Base-by-base conservation (phyloP, 2,113 vertebrate genomes). In the Lamprotornis superbus region DNA sequence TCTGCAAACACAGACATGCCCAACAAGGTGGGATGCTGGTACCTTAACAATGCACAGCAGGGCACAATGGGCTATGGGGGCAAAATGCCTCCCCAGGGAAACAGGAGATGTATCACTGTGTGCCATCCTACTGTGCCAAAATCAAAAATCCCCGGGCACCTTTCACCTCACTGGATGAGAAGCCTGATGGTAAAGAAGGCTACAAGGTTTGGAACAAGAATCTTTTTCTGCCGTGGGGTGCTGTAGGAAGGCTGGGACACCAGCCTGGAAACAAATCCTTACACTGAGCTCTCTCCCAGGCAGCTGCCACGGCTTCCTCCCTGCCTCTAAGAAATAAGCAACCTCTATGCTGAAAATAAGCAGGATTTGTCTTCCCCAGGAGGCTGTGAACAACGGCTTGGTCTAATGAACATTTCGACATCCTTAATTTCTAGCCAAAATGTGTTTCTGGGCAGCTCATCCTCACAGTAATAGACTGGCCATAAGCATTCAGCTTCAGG, bases 381-480 rank as follows among this genome's bases (percentile, higher is more conserved):
- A 93, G 83, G 69, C 77, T 78, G 47, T 6, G 19, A 86, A 87
- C 59, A 81, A 70, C 64, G 65, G 56, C 63, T 71, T 77, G 69
- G 52, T 89, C 81, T 87, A 93, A 89, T 59, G 74, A 95, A 91
- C 73, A 71, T 89, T 84, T 71, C 4, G 3, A 50, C 35, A 78
- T 77, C 55, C 74, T 75, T 76, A 50, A 23, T 87, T 91, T 55
- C 77, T 28, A 89, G 77, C 69, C 83, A 94, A 93, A 91, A 87
- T 22, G 6, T 84, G 35, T 75, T 90, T 90, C 76, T 71, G 91
- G 94, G 59, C 79, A 83, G 88, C 78, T 83, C 85, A 76, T 57
- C 33, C 46, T 57, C 82, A 44, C 71, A 92, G 80, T 42, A 81
- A 89, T 50, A 47, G 27, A 15, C 47, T 79, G 74, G 44, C 82